Evolutionary conservation across 2,888 invertebrate species (phyloP), one percentile per base, ranked within the genome.

Genomic region (Zelleria hepariella): DNA sequence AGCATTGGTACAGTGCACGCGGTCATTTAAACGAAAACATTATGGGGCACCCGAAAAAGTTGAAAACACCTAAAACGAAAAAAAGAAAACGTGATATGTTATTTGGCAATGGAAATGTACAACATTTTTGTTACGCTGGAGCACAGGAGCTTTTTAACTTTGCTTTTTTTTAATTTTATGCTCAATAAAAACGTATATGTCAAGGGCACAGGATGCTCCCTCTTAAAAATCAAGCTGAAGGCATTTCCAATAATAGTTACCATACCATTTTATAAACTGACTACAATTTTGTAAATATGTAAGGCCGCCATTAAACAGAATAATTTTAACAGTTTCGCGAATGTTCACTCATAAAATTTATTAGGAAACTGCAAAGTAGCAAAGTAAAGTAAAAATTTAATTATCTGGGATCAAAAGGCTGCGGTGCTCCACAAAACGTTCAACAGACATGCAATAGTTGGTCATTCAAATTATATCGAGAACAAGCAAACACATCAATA

Each of bases 41-140:
- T 78, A 89, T 87, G 78, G 89, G 89, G 85, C 89, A 89, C 75
- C 89, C 89, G 78, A 89, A 89, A 87, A 89, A 89, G 82, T 84
- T 89, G 88, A 89, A 89, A 78, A 89, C 88, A 89, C 89, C 89
- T 88, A 87, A 89, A 89, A 87, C 83, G 83, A 86, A 85, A 83
- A 42, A 84, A 76, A 83, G 80, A 84, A 86, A 84, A 80, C 67
- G 82, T 86, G 86, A 86, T 86, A 86, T 86, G 81, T 80, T 58
- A 51, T 51, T 82, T 78, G 69, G 74, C 67, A 67, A 67, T 71
- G 66, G 71, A 66, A 68, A 62, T 68, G 67, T 63, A 10, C 32
- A 20, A 26, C 15, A 42, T 10, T 2, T 32, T 32, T 32, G 2
- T n/a, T n/a, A n/a, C n/a, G n/a, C n/a, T n/a, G 32, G 32, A n/a